Evolutionary conservation across 64 coral and sea anemone species (phyloP).

Genomic region (Pachyseris speciosa): DNA sequence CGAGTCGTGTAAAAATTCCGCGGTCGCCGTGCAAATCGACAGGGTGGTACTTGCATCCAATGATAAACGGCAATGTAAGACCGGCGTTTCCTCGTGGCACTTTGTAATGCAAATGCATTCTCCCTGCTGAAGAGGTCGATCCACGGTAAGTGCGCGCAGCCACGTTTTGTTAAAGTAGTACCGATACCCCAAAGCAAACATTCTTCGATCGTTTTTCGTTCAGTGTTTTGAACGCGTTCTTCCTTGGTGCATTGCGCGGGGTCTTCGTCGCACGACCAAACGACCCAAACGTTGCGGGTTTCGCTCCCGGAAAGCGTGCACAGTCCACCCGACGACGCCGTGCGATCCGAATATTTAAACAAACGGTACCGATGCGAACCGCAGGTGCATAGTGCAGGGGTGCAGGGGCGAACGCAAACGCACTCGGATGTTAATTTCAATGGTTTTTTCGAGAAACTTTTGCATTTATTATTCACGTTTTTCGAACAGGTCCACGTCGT

Average conservation of each 20-base stretch:
- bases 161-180: background rate
- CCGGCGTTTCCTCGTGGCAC: background rate
- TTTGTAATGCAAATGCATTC: background rate
- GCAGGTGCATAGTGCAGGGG: background rate
- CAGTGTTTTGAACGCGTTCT: too few species aligned
- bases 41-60: background rate
- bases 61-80: background rate
- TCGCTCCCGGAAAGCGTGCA: too few species aligned
- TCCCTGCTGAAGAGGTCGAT: background rate
- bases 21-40: background rate
- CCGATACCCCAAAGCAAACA: background rate
- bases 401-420: background rate
- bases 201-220: background rate
- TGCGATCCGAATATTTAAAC: background rate
- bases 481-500: background rate
- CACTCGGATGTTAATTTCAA: background rate
- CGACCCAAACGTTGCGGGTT: too few species aligned
- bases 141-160: background rate
- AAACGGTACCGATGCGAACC: background rate
- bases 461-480: background rate
- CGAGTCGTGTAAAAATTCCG: background rate
- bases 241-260: background rate
- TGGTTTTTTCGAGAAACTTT: background rate
- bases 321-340: too few species aligned
- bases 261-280: background rate